A percentile compares a stretch with the other conserved stretches of the same genome.
Conservation (phyloP, 2,113 vertebrate genomes). For the Sitta europaea region DNA sequence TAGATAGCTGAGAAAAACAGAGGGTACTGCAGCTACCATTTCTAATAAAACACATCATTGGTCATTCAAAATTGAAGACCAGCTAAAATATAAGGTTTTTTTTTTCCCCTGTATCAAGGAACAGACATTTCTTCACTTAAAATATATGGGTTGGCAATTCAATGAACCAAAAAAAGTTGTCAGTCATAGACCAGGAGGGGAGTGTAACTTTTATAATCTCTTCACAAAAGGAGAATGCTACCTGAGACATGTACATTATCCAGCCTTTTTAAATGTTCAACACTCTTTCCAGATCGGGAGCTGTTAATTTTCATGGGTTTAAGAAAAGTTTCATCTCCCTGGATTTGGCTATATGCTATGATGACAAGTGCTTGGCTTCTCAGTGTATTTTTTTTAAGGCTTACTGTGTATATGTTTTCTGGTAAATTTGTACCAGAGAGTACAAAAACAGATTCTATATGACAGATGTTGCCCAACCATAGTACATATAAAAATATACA, state of each 20-base stretch:
- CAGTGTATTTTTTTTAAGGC: neutral
- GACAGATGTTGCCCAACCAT: neutral
- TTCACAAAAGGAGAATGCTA: neutral
- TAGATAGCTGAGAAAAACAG: neutral
- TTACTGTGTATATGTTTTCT: neutral
- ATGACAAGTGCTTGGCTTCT: neutral
- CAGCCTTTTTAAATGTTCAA: neutral
- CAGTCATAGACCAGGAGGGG: neutral
- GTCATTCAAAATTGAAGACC: neutral
- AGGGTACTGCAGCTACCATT: neutral
- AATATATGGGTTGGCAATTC: neutral
- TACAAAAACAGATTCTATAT: neutral
- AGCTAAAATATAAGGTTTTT: neutral
- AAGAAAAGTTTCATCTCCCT: neutral
- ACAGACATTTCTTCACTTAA: neutral
- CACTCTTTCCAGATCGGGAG: neutral
- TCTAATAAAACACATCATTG: neutral
- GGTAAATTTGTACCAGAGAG: neutral
- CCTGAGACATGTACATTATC: neutral
- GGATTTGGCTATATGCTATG: neutral
- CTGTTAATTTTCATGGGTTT: neutral
- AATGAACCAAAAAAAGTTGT: neutral
- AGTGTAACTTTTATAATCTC: neutral
- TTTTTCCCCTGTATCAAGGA: neutral
- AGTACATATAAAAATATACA: neutral